Evolutionary conservation across 2,797 vertebrate genomes (phyloP), one percentile per base, ranked within the genome.

Genomic region (Lagodon rhomboides): DNA sequence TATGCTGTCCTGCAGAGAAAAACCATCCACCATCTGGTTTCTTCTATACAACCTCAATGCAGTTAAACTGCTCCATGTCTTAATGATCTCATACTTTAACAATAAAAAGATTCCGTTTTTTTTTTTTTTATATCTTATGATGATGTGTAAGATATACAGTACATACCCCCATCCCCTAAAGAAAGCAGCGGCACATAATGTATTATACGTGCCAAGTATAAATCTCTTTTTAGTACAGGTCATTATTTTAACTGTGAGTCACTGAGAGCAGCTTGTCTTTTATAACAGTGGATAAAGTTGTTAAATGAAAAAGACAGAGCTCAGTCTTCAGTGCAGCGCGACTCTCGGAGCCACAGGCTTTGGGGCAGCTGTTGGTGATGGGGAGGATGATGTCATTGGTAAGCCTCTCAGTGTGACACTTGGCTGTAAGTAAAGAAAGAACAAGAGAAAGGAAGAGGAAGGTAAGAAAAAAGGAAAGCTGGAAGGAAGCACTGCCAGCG

Each of bases 351-450:
- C 78, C 80, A 41, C 74, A 78, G 79, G 77, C 86, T 91, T 83
- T 23, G 62, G 77, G 83, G 86, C 82, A 81, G 90, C 74, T 23
- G 43, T 15, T 80, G 87, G 81, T 82, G 77, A 80, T 66, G 83
- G 82, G 78, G 77, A 47, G 78, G 78, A 78, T 92, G 90, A 95
- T 94, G 93, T 95, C 94, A 95, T 90, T 79, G 61, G 76, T 83
- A 86, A 89, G 88, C 67, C 84, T 88, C 75, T 83, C 80, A 64
- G 80, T 89, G 84, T 88, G 80, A 92, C 85, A 93, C 87, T 90
- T 92, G 94, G 94, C 90, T 43, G 63, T 25, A 1, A 49, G 75
- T 47, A 58, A 63, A 84, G 67, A 75, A 81, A 77, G 67, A 88
- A 84, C 77, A 77, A 85, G 82, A 87, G 50, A 60, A 74, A 79